Percentiles rank a stretch among this genome's conserved stretches.
phyloP scores from a whole-genome alignment of 2,113 vertebrate genomes.

The Nestor notabilis region DNA sequence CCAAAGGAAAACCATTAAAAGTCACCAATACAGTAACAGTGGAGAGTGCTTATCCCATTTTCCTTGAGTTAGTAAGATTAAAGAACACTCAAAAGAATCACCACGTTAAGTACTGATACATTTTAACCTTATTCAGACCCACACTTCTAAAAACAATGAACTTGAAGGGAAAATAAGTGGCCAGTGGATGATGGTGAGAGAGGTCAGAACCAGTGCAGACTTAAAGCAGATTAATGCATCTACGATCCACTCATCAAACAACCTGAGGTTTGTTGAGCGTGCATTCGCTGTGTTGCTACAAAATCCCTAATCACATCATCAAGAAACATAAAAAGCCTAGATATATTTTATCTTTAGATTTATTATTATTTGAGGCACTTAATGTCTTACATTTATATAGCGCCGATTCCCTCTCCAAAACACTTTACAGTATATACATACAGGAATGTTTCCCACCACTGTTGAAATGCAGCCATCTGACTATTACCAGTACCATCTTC shows the following conservation, averaged over 20 bases:
- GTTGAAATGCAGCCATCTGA: constrained; percentile 38
- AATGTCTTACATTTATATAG: constrained; percentile 67
- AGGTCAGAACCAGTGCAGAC: background rate
- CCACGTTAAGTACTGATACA: background rate
- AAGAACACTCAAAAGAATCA: background rate
- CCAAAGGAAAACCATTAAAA: background rate
- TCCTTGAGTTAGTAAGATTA: background rate
- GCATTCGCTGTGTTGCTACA: background rate
- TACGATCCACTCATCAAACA: background rate
- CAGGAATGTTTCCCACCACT: constrained; percentile 59
- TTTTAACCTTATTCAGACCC: background rate
- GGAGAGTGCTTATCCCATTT: background rate
- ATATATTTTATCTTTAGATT: constrained; percentile 31
- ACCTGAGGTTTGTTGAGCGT: background rate
- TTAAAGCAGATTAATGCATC: background rate
- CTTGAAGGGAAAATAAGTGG: background rate
- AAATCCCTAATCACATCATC: background rate
- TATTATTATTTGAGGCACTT: constrained; percentile 76
- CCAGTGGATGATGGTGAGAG: background rate
- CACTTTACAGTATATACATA: constrained; percentile 67
- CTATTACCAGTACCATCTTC: constrained; percentile 19
- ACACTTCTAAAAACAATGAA: background rate
- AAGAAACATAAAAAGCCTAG: constrained; percentile 8
- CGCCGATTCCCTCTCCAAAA: constrained; percentile 41
- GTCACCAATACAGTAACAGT: background rate